Evolutionary conservation across 2,113 vertebrate genomes (phyloP).

Genomic region (Labeo catla): DNA sequence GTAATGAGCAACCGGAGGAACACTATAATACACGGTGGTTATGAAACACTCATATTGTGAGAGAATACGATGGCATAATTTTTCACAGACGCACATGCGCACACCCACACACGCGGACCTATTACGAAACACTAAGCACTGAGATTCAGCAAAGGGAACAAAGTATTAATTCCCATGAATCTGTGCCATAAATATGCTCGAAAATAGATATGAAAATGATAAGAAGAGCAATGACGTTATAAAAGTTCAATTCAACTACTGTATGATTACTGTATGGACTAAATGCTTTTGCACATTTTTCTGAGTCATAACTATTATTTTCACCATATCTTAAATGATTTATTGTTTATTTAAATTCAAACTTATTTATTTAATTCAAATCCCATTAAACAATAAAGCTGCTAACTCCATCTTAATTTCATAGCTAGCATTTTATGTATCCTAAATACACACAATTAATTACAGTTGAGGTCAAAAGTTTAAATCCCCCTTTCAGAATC

Average conservation of each 20-base stretch:
- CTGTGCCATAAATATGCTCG: conserved; percentile 5
- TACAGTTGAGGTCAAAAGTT: too few relatives aligned
- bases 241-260: conserved; percentile 7
- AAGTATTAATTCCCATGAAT: conserved; percentile 23
- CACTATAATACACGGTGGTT: conserved; percentile 22
- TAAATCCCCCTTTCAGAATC: too few relatives aligned
- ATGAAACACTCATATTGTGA: conserved; percentile 34
- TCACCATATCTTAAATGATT: too few relatives aligned
- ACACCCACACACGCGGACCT: neutral
- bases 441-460: too few relatives aligned
- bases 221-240: conserved; percentile 8
- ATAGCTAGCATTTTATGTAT: too few relatives aligned
- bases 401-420: too few relatives aligned
- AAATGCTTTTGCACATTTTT: neutral
- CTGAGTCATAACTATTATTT: too few relatives aligned
- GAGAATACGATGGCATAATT: neutral
- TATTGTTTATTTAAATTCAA: too few relatives aligned
- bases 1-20: neutral
- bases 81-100: conserved; percentile 8
- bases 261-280: neutral
- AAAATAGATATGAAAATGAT: conserved; percentile 23
- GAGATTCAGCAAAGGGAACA: conserved; percentile 7
- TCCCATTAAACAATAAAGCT: too few relatives aligned
- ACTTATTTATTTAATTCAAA: too few relatives aligned
- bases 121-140: conserved; percentile 16